Percentiles rank a stretch among this genome's conserved stretches.
Evolutionary conservation across 2,888 invertebrate genomes (phyloP).

Genomic region (Nycteola revayana): DNA sequence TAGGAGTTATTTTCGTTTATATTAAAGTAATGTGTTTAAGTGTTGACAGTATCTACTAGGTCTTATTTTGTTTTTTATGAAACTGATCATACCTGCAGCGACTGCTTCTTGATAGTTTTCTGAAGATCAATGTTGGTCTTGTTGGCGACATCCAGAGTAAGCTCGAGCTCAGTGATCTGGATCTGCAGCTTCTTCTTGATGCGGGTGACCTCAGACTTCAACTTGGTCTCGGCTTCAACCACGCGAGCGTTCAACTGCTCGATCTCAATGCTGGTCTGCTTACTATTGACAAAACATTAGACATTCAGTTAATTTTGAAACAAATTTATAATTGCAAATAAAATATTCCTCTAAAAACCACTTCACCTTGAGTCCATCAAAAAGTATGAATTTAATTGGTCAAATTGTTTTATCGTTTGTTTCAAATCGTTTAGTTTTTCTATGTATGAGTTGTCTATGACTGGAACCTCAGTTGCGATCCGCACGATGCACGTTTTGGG

Average conservation of each 20-base stretch:
- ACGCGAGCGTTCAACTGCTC: slow-evolving; percentile 97
- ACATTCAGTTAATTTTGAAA: slow-evolving; percentile 1
- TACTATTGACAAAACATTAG: slow-evolving; percentile 82
- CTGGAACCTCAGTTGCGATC: slow-evolving; percentile 59
- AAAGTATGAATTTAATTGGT: slow-evolving; percentile 82
- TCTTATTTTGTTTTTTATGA: neutral
- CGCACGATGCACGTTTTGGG: slow-evolving; percentile 61
- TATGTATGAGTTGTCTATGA: slow-evolving; percentile 79
- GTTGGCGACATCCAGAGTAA: slow-evolving; percentile 98
- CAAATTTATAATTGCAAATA: neutral
- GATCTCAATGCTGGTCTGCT: slow-evolving; percentile 98
- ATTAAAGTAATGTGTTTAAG: too few relatives aligned
- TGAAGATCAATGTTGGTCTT: slow-evolving; percentile 98
- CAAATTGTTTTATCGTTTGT: slow-evolving; percentile 84
- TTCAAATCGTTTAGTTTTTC: slow-evolving; percentile 83
- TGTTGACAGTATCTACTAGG: too few relatives aligned
- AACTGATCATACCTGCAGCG: slow-evolving; percentile 85
- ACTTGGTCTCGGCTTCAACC: slow-evolving; percentile 96
- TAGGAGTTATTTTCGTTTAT: too few relatives aligned
- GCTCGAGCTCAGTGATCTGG: slow-evolving; percentile 97
- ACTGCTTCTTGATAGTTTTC: slow-evolving; percentile 98
- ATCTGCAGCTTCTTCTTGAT: slow-evolving; percentile 99
- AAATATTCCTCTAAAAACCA: neutral
- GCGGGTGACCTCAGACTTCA: slow-evolving; percentile 97
- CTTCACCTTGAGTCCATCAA: slow-evolving; percentile 85